Percentiles rank a stretch among this genome's conserved stretches.
phyloP scores from a whole-genome alignment of 2,888 invertebrate species.

The Pollenia amentaria region DNA sequence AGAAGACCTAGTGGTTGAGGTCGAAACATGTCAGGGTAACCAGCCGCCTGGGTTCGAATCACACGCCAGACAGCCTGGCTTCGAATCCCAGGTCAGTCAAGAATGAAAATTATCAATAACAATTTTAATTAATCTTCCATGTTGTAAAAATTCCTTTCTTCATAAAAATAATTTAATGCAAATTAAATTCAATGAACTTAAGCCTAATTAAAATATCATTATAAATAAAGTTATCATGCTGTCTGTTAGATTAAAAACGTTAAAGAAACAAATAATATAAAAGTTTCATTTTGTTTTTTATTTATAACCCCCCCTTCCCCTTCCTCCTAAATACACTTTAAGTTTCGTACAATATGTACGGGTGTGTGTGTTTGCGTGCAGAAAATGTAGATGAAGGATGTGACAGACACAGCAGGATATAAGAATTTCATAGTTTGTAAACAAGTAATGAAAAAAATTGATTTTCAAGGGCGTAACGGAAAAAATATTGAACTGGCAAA shows the following conservation, averaged over 20 bases:
- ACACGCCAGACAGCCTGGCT: no score
- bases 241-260: constrained; percentile 54
- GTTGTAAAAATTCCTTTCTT: no score
- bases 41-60: no score
- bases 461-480: constrained; percentile 64
- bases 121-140: no score
- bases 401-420: constrained; percentile 63
- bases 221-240: constrained; percentile 63
- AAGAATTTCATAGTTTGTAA: constrained; percentile 65
- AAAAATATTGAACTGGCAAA: constrained; percentile 35
- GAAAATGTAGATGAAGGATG: constrained; percentile 26
- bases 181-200: no score
- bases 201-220: no score
- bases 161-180: no score
- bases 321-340: not conserved
- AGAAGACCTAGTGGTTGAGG: no score
- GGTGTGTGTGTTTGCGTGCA: no score
- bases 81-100: no score
- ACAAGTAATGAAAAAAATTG: constrained; percentile 67
- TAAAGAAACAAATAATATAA: constrained; percentile 45
- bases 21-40: no score
- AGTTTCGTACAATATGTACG: not conserved
- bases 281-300: constrained; percentile 48
- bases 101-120: no score
- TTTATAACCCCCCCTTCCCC: not conserved